Base-by-base conservation (phyloP, 2,797 vertebrate species). In the Takifugu rubripes region DNA sequence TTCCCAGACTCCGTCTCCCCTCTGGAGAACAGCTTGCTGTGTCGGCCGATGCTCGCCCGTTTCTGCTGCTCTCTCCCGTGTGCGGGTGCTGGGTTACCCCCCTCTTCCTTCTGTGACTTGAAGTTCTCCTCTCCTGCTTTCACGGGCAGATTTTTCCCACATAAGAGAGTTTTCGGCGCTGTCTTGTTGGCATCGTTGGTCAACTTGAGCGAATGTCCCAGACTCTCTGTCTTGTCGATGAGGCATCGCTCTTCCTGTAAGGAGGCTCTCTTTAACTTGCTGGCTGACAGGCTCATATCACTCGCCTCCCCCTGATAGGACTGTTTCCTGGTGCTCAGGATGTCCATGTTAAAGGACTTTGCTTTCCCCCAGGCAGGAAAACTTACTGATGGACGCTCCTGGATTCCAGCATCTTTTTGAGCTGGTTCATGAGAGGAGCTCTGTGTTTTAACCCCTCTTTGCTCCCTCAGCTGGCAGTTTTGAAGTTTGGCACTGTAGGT, bases 241-340 rank as follows among this genome's bases (percentile, higher is more conserved):
- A 92, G 85, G 43, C 90, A 88, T 78, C 86, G 83, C 51, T 92
- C 92, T 14, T 92, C 90, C 79, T 91, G 91, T n/a, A 92, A 83
- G 0, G 92, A 92, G 42, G 90, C 91, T 89, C 91, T 85, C 82
- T 92, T 93, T 66, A 90, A 85, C 79, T 79, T 88, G 64, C 83
- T 88, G 71, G 84, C 82, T 45, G 90, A 72, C 69, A 88, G 72
- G 46, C 70, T 83, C 57, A 75, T 69, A 62, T 91, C 90, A 15
- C 61, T 64, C 46, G 81, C 48, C 10, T 92, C 91, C 1, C 90
- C 91, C 74, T 92, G 92, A 77, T 92, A 92, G 59, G 91, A 92
- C 77, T 92, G 92, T 72, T 92, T 93, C 66, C 92, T 85, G 72
- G 65, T 63, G 56, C 75, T 82, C 70, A 84, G 68, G 31, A 87